Conservation (phyloP, 2,888 invertebrate species). For the Drosophila basisetae region DNA sequence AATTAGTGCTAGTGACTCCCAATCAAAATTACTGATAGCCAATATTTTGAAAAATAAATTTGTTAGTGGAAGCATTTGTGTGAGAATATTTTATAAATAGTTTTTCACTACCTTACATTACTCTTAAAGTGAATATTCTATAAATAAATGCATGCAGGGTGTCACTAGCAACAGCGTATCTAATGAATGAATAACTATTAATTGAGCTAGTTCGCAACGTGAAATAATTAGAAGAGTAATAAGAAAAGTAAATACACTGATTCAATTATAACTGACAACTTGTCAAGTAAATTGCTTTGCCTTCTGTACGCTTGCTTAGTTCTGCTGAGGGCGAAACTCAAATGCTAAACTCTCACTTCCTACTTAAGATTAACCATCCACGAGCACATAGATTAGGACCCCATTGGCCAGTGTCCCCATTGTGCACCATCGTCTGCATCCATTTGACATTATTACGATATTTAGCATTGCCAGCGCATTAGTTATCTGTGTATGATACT, state of each 20-base stretch:
- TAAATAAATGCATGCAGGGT: background rate
- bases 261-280: background rate
- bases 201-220: background rate
- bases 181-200: background rate
- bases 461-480: conserved; percentile 54
- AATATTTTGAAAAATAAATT: background rate
- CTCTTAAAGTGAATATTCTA: background rate
- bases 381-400: conserved; percentile 24
- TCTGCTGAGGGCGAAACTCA: background rate
- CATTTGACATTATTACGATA: conserved; percentile 74
- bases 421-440: conserved; percentile 40
- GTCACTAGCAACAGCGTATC: background rate
- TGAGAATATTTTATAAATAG: background rate
- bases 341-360: conserved; percentile 54
- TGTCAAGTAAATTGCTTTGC: background rate
- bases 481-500: conserved; percentile 54
- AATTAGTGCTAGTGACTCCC: conserved; percentile 3
- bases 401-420: conserved; percentile 41
- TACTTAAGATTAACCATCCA: conserved; percentile 36
- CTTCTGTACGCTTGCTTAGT: background rate
- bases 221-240: background rate
- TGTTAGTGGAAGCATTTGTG: background rate
- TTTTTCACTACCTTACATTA: background rate
- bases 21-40: background rate
- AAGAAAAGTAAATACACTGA: background rate